Percentiles rank a stretch among this genome's conserved stretches.
These are phyloP conservation scores for Chunga burmeisteri DNA, from an alignment of 2,113 vertebrate genomes.

Conservation along the genomic window DNA sequence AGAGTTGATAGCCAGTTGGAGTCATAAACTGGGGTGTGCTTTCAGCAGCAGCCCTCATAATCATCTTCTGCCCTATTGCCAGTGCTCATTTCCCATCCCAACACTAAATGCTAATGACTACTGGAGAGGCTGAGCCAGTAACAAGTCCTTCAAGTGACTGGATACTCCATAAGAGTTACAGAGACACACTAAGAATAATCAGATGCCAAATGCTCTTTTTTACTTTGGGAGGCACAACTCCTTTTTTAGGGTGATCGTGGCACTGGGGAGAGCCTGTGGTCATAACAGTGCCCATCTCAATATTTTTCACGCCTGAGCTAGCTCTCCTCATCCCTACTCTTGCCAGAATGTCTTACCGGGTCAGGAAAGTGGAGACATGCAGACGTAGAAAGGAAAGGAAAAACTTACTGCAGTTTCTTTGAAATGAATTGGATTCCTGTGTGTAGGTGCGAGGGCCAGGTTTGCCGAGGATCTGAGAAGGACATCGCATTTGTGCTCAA, in stretches of 20 bases:
- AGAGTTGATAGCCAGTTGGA: background rate
- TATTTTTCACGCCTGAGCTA: background rate
- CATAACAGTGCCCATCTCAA: background rate
- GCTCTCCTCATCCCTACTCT: background rate
- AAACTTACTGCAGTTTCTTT: background rate
- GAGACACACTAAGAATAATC: background rate
- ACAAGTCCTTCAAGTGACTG: background rate
- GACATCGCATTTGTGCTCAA: background rate
- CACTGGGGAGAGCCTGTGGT: background rate
- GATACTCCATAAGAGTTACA: background rate
- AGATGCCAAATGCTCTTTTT: background rate
- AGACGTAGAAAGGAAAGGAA: background rate
- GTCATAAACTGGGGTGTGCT: accelerated
- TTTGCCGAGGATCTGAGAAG: background rate
- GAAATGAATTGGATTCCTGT: background rate
- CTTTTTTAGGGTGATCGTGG: background rate
- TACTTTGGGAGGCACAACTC: background rate
- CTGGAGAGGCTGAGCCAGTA: background rate
- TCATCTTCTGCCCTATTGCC: background rate
- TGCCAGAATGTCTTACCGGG: background rate
- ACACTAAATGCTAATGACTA: background rate
- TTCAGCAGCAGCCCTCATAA: background rate
- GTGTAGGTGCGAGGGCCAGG: background rate
- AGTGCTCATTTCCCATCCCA: background rate
- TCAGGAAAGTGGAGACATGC: background rate